Evolutionary conservation across 2,888 invertebrate genomes (phyloP).

Genomic region (Ennomos erosarius): DNA sequence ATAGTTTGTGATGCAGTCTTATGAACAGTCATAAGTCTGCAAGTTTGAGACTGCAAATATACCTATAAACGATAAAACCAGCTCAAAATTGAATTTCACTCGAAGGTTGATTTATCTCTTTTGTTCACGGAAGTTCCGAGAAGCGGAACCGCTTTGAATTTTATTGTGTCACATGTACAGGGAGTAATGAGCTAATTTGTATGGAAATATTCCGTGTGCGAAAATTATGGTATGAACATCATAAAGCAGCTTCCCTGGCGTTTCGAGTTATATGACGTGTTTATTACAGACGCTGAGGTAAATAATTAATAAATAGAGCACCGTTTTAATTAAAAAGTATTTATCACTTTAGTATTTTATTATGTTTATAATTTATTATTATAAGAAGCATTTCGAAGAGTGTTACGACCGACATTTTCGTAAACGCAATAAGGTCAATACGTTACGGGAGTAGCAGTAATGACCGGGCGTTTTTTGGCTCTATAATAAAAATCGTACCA

Average conservation of each 20-base stretch:
- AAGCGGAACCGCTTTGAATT: conserved; percentile 45
- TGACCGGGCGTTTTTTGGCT: too few species aligned
- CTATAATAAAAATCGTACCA: too few species aligned
- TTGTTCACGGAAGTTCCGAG: conserved; percentile 20
- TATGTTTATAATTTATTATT: too few species aligned
- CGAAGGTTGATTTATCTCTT: conserved; percentile 2
- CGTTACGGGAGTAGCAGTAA: too few species aligned
- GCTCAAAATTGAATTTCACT: conserved; percentile 13
- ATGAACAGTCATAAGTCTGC: too few species aligned
- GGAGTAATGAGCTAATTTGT: conserved; percentile 44
- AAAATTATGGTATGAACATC: conserved; percentile 30
- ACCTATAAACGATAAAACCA: too few species aligned
- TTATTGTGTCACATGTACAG: conserved; percentile 45
- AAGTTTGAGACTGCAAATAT: too few species aligned
- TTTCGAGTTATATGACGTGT: conserved; percentile 18
- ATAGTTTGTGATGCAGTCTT: too few species aligned
- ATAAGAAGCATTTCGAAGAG: too few species aligned
- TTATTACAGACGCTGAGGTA: conserved; percentile 11
- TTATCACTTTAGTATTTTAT: too few species aligned
- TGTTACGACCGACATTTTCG: too few species aligned
- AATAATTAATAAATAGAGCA: background rate
- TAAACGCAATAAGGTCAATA: too few species aligned
- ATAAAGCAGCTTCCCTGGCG: conserved; percentile 21
- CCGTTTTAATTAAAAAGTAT: background rate
- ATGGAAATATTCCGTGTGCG: conserved; percentile 44